phyloP scores from a whole-genome alignment of 2,113 vertebrate species.

The Ameiurus melas region DNA sequence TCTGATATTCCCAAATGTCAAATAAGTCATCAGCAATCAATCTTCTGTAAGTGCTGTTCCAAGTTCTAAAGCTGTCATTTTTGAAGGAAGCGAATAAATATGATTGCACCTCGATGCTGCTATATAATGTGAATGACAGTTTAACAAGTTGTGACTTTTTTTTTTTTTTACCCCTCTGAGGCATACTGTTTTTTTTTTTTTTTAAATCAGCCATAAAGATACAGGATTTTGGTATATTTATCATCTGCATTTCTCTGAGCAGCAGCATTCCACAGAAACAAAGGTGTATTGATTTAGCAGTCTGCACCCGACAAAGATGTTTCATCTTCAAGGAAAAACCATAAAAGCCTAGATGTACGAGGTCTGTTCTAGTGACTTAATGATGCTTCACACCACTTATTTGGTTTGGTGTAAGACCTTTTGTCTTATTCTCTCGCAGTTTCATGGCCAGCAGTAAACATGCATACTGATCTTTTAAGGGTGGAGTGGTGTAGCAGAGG shows the following conservation, averaged over 20 bases:
- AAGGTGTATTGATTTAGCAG: constrained; percentile 14
- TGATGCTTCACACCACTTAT: neutral
- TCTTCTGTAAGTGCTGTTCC: neutral
- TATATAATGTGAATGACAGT: neutral
- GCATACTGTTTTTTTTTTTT: neutral
- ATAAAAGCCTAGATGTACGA: neutral
- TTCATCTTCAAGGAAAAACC: neutral
- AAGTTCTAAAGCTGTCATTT: neutral
- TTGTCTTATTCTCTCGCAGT: neutral
- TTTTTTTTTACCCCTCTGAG: neutral
- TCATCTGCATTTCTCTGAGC: constrained; percentile 37
- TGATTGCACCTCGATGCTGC: neutral
- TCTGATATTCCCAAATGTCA: neutral
- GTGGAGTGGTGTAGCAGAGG: neutral
- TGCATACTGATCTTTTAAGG: neutral
- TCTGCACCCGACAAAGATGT: neutral
- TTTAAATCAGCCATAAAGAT: neutral
- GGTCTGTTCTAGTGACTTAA: neutral
- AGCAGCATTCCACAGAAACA: constrained; percentile 32
- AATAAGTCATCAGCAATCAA: neutral
- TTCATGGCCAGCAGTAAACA: neutral
- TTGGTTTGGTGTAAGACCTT: neutral
- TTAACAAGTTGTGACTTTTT: neutral
- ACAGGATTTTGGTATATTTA: constrained; percentile 49
- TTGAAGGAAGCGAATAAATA: neutral